Percentiles rank a stretch among this genome's conserved stretches.
Evolutionary conservation across 1,140 invertebrate genomes (phyloP).

Genomic region (Calycopis cecrops): DNA sequence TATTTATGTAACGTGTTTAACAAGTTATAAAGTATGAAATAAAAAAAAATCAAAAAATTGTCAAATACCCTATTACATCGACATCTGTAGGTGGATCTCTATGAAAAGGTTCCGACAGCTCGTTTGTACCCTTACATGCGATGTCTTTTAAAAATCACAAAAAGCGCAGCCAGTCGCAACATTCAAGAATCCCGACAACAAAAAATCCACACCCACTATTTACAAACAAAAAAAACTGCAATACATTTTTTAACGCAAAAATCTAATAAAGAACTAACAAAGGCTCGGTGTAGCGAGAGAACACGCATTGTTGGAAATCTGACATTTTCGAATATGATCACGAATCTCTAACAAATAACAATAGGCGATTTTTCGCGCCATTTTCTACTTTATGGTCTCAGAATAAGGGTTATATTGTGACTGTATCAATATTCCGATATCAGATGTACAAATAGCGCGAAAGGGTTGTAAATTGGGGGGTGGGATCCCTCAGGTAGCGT

Average conservation of each 20-base stretch:
- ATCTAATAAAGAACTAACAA: slow-evolving; percentile 2
- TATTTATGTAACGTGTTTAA: no score
- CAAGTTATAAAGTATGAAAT: no score
- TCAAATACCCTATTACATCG: no score
- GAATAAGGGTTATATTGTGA: background rate
- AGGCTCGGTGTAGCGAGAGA: background rate
- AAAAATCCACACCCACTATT: slow-evolving; percentile 4
- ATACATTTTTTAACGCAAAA: slow-evolving; percentile 2
- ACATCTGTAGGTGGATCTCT: no score
- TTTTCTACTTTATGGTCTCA: background rate
- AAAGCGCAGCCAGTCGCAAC: no score
- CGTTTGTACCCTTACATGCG: no score
- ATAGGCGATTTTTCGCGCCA: background rate
- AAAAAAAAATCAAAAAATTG: no score
- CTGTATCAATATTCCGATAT: background rate
- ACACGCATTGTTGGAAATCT: background rate
- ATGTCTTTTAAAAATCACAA: no score
- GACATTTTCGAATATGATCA: background rate
- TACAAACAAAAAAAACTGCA: slow-evolving; percentile 5
- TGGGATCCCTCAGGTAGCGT: slow-evolving; percentile 36
- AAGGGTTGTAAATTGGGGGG: slow-evolving; percentile 22
- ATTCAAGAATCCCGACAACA: background rate
- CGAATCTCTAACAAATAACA: background rate
- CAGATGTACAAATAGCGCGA: slow-evolving; percentile 29
- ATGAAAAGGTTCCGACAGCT: no score